Conservation (phyloP, 2,797 vertebrate species). For the Alectoris magna region DNA sequence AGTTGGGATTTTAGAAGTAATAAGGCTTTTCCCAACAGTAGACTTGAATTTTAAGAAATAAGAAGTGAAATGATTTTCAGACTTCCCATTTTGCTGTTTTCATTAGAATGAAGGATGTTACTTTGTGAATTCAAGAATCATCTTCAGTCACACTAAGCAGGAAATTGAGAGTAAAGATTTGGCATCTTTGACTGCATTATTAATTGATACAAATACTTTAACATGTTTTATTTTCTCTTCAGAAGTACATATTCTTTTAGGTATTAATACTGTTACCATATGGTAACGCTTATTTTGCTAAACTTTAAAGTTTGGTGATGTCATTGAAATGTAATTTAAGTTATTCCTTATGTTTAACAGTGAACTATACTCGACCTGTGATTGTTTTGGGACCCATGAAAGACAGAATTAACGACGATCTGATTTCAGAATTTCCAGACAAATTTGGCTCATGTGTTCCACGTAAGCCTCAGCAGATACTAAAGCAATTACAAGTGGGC, state of each 20-base stretch:
- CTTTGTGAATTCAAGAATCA: not conserved
- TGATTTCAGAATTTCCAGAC: conserved; percentile 98
- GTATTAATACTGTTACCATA: not conserved
- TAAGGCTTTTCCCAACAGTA: not conserved
- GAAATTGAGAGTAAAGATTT: not conserved
- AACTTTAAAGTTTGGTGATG: not conserved
- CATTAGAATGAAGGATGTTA: not conserved
- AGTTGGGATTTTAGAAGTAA: not conserved
- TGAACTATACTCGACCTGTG: conserved; percentile 94
- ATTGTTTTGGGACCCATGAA: conserved; percentile 99
- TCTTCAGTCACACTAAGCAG: not conserved
- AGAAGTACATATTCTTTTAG: not conserved
- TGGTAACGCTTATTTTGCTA: not conserved
- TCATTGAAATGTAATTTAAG: not conserved
- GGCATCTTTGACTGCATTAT: not conserved
- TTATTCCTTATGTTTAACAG: conserved; percentile 74
- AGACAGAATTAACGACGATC: conserved; percentile 96
- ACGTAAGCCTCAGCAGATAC: conserved; percentile 84
- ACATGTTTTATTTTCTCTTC: not conserved
- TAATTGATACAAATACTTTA: not conserved
- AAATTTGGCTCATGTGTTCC: conserved; percentile 98
- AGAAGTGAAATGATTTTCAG: not conserved
- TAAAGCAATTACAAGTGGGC: not conserved
- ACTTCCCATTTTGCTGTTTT: not conserved
- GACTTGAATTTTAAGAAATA: not conserved